These are phyloP conservation scores for Gryllus bimaculatus DNA, from an alignment of 1,140 invertebrate genomes.

Conservation along the genomic window DNA sequence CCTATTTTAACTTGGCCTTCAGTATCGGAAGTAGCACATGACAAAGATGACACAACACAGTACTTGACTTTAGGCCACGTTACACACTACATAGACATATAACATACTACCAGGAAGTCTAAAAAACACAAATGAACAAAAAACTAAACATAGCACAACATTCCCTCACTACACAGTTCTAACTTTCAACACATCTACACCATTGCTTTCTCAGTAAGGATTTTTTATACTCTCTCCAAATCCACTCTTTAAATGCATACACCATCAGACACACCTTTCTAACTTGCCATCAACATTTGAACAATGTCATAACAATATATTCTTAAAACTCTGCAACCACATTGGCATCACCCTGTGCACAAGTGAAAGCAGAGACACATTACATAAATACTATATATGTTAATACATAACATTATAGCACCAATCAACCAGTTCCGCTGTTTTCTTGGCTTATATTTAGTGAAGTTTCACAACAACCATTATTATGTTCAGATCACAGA, in stretches of 20 bases:
- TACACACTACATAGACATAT: background rate
- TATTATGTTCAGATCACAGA: background rate
- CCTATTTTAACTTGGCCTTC: no score
- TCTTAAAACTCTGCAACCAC: background rate
- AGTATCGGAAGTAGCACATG: no score
- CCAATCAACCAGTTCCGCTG: background rate
- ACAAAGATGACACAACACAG: no score
- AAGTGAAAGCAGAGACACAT: background rate
- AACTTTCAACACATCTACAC: background rate
- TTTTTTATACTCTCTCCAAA: background rate
- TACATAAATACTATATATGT: background rate
- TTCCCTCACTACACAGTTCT: background rate
- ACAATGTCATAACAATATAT: background rate
- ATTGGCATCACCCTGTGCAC: background rate
- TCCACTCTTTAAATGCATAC: background rate
- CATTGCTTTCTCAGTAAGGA: background rate
- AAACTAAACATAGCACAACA: background rate
- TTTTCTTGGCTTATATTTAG: background rate
- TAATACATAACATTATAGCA: slow-evolving; percentile 6
- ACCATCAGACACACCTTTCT: background rate
- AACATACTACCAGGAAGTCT: background rate
- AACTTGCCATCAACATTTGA: background rate
- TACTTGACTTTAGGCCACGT: background rate
- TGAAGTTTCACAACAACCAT: background rate
- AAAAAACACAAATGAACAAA: background rate